Conservation (phyloP, 2,113 vertebrate species). For the Rhagologus leucostigma region DNA sequence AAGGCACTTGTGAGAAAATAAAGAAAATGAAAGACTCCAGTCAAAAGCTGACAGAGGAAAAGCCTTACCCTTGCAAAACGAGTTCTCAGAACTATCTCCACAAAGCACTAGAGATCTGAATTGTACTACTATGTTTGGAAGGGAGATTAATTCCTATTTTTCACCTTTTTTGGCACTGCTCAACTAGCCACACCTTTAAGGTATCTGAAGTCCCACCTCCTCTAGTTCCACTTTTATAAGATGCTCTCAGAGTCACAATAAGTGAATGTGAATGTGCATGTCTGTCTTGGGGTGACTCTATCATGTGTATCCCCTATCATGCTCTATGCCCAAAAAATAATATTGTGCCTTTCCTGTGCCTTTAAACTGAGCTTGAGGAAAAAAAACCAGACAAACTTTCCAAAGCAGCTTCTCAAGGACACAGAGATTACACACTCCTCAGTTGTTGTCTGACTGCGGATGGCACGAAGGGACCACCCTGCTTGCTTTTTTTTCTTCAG, state of each 20-base stretch:
- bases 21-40: conserved; percentile 5
- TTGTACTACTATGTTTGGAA: neutral
- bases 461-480: no score
- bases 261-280: neutral
- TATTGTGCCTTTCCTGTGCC: no score
- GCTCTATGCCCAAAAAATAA: no score
- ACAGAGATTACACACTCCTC: no score
- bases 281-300: no score
- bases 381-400: no score
- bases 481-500: no score
- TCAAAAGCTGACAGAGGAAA: neutral
- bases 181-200: neutral
- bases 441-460: no score
- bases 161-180: neutral
- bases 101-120: neutral
- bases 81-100: neutral
- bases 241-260: neutral
- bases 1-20: neutral
- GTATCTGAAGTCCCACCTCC: neutral
- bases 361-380: no score
- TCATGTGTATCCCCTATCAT: no score
- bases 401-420: no score
- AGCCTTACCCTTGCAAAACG: neutral
- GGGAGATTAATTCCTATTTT: neutral
- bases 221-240: neutral